Evolutionary conservation across 2,113 vertebrate species (phyloP).

Genomic region (Ovis aries): ARS-UI_Ramb_v3.0 NC_056064.1:32071501-32072000

Average conservation of each 20-base stretch:
- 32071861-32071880: neutral
- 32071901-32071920: neutral
- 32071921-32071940: neutral
- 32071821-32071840: neutral
- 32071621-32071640: neutral
- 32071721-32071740: neutral
- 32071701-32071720: neutral
- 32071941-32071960: neutral
- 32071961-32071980: neutral
- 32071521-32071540: neutral
- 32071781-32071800: neutral
- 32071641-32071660: neutral
- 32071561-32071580: slow-evolving; percentile 27
- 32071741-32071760: neutral
- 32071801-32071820: neutral
- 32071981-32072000: neutral
- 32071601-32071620: neutral
- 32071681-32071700: neutral
- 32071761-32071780: neutral
- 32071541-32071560: neutral
- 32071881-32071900: neutral
- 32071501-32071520: neutral
- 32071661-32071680: neutral
- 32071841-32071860: neutral
- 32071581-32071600: neutral